A percentile compares a stretch with the other conserved stretches of the same genome.
These are phyloP conservation scores for Oegoconia quadripuncta DNA, from an alignment of 2,888 invertebrate species.

Conservation along the genomic window DNA sequence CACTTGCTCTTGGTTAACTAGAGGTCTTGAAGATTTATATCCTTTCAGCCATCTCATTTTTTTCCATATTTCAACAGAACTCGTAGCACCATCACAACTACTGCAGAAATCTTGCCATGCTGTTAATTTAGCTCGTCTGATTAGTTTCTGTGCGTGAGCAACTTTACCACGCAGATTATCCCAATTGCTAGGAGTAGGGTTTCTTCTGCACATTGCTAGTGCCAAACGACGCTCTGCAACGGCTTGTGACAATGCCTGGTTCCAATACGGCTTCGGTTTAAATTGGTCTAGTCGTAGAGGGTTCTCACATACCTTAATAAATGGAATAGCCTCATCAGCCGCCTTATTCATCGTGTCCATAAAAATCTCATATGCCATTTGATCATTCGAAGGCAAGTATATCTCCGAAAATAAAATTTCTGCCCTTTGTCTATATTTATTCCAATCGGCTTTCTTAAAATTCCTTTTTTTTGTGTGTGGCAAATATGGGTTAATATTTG, in stretches of 20 bases:
- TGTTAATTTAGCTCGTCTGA: background rate
- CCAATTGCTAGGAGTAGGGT: slow-evolving; percentile 2
- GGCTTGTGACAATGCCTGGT: background rate
- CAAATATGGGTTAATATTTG: background rate
- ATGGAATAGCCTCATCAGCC: slow-evolving; percentile 4
- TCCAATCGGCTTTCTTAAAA: background rate
- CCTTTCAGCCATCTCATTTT: no score
- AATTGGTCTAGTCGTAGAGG: slow-evolving; percentile 3
- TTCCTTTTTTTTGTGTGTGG: background rate
- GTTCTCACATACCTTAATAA: slow-evolving; percentile 4
- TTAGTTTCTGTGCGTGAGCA: background rate
- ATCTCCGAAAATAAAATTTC: background rate
- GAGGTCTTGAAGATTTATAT: no score
- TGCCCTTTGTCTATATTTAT: background rate
- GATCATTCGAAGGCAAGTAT: background rate
- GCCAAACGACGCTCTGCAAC: slow-evolving; percentile 6
- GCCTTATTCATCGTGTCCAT: background rate
- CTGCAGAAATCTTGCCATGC: slow-evolving; percentile 2
- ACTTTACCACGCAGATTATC: background rate
- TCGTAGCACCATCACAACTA: background rate
- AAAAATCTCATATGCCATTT: background rate
- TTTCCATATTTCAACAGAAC: slow-evolving; percentile 6
- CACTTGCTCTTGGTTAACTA: no score
- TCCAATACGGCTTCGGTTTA: slow-evolving; percentile 4
- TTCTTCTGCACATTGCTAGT: background rate